Base-by-base conservation (phyloP, 2,797 vertebrate genomes). In the Sebastolobus altivelis region DNA sequence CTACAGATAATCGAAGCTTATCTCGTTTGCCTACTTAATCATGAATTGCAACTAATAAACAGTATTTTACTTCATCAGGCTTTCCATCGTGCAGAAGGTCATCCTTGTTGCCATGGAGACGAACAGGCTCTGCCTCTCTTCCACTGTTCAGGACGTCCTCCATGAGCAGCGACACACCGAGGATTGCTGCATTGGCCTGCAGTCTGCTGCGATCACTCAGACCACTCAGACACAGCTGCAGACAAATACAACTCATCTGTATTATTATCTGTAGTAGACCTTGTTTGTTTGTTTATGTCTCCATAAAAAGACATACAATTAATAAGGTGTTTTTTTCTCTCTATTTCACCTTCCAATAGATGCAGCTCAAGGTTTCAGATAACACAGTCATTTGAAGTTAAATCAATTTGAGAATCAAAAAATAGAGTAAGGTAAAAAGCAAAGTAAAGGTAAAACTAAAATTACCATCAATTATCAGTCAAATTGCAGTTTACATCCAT, bases 151-250 rank as follows among this genome's bases (percentile, higher is more conserved):
- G 89, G 22, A 95, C 85, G 46, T 96, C 95, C 81, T 96, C 94
- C 90, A 95, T 81, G 20, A 95, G 86, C 77, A 96, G 92, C 1
- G 93, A 94, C 70, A 95, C 81, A 0, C 88, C 87, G n/a, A 92
- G 87, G 61, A 95, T 86, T 31, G 96, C 95, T 2, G 90, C 94
- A 2, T 86, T 94, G 73, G 94, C 95, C 78, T 75, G 92, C 75
- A 86, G 91, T 76, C 71, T 72, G 70, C 95, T 93, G 60, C 65
- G 74, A 35, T 91, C 86, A 5, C 77, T 94, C 86, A 96, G 91
- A 3, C 91, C 90, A 59, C 96, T 95, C 56, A 96, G 85, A 79
- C 96, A 97, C 68, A 96, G 80, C 96, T 97, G 77, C 71, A 85
- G 29, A 65, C 70, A 79, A 59, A 72, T 14, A 86, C 18, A 75